phyloP scores from a whole-genome alignment of 64 coral and sea anemone genomes.

The Porites australiensis region DNA sequence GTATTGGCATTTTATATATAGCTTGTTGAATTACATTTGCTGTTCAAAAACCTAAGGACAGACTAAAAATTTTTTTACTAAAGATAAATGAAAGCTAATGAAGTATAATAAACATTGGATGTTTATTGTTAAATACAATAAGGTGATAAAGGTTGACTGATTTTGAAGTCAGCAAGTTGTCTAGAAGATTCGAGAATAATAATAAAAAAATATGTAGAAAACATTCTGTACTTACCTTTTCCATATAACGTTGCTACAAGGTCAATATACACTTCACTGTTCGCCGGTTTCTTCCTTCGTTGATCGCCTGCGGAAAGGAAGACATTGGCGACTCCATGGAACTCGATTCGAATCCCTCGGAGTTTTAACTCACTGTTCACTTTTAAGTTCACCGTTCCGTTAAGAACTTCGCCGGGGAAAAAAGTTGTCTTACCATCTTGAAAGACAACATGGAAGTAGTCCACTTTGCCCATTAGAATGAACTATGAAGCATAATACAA shows the following conservation, averaged over 20 bases:
- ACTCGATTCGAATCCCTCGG: slow-evolving; percentile 71
- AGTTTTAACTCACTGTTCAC: slow-evolving; percentile 82
- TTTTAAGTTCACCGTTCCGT: slow-evolving; percentile 73
- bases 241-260: slow-evolving; percentile 81
- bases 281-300: slow-evolving; percentile 60
- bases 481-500: background rate
- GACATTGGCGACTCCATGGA: slow-evolving; percentile 85
- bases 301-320: slow-evolving; percentile 57
- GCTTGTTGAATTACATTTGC: no score
- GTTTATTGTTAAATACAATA: no score
- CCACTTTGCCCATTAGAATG: slow-evolving; percentile 84
- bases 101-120: no score
- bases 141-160: no score
- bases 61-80: no score
- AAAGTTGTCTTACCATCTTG: slow-evolving; percentile 70
- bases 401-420: slow-evolving; percentile 83
- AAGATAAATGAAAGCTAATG: no score
- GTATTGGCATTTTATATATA: no score
- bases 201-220: background rate
- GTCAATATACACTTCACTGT: slow-evolving; percentile 80
- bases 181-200: no score
- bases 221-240: slow-evolving; percentile 60
- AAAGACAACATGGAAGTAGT: slow-evolving; percentile 74
- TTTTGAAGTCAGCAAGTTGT: no score
- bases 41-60: no score